Evolutionary conservation across 2,888 invertebrate species (phyloP).

Genomic region (Sminthurides aquaticus): DNA sequence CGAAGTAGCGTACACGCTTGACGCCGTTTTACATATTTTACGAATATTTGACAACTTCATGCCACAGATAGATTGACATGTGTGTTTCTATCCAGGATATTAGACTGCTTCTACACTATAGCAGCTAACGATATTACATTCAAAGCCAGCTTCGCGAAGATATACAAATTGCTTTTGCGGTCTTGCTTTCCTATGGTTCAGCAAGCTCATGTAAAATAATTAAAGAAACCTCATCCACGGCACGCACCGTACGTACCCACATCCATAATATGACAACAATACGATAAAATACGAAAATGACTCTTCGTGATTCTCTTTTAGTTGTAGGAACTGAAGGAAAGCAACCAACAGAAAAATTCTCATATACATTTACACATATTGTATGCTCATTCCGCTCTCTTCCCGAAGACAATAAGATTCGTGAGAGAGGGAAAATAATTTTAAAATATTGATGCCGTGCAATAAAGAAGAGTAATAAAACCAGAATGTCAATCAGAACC

Average conservation of each 20-base stretch:
- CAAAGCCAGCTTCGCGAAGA: neutral
- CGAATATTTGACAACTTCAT: too few species aligned
- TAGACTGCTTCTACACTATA: too few species aligned
- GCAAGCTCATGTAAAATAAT: neutral
- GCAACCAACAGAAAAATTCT: neutral
- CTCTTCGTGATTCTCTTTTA: neutral
- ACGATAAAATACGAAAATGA: neutral
- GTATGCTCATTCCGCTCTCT: neutral
- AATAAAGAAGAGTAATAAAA: too few species aligned
- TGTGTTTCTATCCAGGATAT: too few species aligned
- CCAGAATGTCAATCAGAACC: conserved; percentile 1
- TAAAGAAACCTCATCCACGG: neutral
- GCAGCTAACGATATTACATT: neutral
- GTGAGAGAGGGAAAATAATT: neutral
- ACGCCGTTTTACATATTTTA: too few species aligned
- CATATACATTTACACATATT: neutral
- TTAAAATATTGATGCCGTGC: neutral
- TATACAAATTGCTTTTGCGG: neutral
- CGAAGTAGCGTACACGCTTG: too few species aligned
- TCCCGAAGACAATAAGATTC: neutral
- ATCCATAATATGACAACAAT: too few species aligned
- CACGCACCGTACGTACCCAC: too few species aligned
- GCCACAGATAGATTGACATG: too few species aligned
- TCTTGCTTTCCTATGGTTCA: neutral
- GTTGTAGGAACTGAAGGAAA: neutral